Evolutionary conservation across 2,113 vertebrate species (phyloP).

Genomic region (Xiphorhynchus elegans): DNA sequence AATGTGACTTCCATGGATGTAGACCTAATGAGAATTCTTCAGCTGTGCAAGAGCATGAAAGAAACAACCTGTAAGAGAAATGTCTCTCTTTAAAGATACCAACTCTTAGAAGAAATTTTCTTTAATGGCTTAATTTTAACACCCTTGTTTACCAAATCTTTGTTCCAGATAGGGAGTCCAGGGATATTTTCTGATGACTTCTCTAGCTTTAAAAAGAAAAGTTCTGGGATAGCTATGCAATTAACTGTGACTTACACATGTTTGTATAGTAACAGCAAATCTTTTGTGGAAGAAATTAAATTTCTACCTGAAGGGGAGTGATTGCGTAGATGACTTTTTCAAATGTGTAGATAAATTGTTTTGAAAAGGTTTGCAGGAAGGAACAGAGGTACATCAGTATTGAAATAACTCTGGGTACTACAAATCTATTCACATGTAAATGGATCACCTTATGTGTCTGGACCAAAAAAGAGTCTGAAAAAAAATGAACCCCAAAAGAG

Average conservation of each 20-base stretch:
- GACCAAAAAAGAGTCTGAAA: neutral
- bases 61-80: neutral
- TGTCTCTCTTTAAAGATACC: neutral
- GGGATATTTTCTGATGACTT: conserved; percentile 47
- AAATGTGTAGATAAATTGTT: conserved; percentile 41
- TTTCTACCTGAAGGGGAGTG: conserved; percentile 39
- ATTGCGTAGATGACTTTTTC: conserved; percentile 38
- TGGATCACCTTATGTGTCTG: conserved; percentile 8
- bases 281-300: conserved; percentile 43
- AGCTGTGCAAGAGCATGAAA: neutral
- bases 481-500: neutral
- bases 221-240: conserved; percentile 23
- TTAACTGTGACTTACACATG: conserved; percentile 16
- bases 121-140: conserved; percentile 52
- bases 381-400: conserved; percentile 17
- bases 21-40: neutral
- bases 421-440: conserved; percentile 11
- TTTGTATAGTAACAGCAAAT: conserved; percentile 34
- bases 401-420: conserved; percentile 9
- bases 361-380: conserved; percentile 52
- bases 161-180: neutral
- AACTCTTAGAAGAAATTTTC: conserved; percentile 24
- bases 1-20: conserved; percentile 13
- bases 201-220: conserved; percentile 56
- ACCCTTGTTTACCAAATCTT: conserved; percentile 28